phyloP scores from a whole-genome alignment of 2,113 vertebrate genomes.

The Ranitomeya variabilis region DNA sequence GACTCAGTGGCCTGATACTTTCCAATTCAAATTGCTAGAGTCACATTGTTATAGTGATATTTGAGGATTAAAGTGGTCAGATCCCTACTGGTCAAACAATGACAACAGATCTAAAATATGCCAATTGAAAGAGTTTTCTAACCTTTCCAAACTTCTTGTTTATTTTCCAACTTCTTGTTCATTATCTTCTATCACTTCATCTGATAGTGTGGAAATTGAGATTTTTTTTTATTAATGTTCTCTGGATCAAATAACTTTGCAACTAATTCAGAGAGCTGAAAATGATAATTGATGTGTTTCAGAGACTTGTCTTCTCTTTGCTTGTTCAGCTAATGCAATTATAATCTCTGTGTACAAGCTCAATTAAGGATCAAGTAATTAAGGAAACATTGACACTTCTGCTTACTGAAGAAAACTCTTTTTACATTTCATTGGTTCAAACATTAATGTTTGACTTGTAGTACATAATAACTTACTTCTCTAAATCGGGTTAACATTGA shows the following conservation, averaged over 20 bases:
- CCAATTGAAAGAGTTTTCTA: no score
- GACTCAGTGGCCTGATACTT: no score
- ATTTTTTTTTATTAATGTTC: background rate
- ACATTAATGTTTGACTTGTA: slow-evolving; percentile 10
- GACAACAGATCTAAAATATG: no score
- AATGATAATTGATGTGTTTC: background rate
- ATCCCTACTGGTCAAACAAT: background rate
- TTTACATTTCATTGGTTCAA: background rate
- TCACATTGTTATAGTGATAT: no score
- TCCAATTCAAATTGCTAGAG: no score
- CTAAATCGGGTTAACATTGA: background rate
- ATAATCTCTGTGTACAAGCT: slow-evolving; percentile 28
- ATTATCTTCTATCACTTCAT: background rate
- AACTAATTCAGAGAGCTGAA: background rate
- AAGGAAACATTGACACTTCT: slow-evolving; percentile 34
- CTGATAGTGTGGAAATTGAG: background rate
- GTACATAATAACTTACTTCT: background rate
- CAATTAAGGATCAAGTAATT: slow-evolving; percentile 21
- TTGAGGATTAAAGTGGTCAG: background rate
- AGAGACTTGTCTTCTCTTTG: slow-evolving; percentile 14
- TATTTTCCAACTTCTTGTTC: background rate
- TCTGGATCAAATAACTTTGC: background rate
- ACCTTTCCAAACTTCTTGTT: background rate
- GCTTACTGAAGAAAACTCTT: background rate
- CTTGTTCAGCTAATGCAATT: slow-evolving; percentile 27